Percentiles rank a stretch among this genome's conserved stretches.
Evolutionary conservation across 2,113 vertebrate species (phyloP).

Genomic region (Hemiscyllium ocellatum): DNA sequence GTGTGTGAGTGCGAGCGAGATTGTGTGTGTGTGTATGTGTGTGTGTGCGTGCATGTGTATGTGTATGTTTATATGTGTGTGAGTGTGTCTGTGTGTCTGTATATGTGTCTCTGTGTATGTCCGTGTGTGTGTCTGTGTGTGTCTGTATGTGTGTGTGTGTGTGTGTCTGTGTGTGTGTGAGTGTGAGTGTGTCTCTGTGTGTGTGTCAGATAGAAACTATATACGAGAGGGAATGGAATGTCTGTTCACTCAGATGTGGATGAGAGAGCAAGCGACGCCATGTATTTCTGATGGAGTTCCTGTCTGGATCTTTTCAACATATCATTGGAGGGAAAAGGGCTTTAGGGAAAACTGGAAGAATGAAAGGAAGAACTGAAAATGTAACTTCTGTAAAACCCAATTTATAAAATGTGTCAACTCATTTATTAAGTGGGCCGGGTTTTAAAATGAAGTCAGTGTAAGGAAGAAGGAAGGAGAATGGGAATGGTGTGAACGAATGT

Average conservation of each 20-base stretch:
- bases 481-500: not conserved
- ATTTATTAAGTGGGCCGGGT: not conserved
- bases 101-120: too few relatives aligned
- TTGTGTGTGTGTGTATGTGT: too few relatives aligned
- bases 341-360: not conserved
- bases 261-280: not conserved
- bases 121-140: too few relatives aligned
- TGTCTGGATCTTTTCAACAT: not conserved
- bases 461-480: not conserved
- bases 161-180: too few relatives aligned
- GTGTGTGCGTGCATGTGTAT: too few relatives aligned
- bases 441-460: not conserved
- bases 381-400: not conserved
- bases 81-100: too few relatives aligned
- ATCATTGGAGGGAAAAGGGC: not conserved
- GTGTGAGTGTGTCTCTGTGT: not conserved
- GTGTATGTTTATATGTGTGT: accelerated
- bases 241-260: not conserved
- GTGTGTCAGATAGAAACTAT: too few relatives aligned
- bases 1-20: too few relatives aligned
- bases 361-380: not conserved
- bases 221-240: not conserved
- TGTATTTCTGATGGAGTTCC: not conserved
- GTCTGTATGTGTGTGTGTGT: too few relatives aligned
- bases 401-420: not conserved